Percentiles rank a stretch among this genome's conserved stretches.
Conservation (phyloP, 2,888 invertebrate genomes). For the Tipula vernalis region DNA sequence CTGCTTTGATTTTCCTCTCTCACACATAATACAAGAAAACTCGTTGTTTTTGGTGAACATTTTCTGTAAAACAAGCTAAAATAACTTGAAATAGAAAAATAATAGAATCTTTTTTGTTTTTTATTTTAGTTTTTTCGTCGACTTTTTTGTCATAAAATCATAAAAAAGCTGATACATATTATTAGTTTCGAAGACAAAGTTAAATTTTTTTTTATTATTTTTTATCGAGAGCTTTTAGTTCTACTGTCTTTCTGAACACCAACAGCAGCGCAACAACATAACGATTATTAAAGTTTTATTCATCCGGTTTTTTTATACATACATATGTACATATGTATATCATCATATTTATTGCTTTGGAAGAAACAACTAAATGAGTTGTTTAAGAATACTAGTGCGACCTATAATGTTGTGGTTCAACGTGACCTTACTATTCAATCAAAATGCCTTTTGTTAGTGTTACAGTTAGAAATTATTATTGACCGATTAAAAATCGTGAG, state of each 20-base stretch:
- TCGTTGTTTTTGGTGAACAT: neutral
- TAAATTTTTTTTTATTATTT: neutral
- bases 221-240: neutral
- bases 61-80: neutral
- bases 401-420: too few species aligned
- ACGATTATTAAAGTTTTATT: neutral
- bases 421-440: too few species aligned
- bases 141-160: neutral
- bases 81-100: neutral
- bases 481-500: too few species aligned
- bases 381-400: too few species aligned
- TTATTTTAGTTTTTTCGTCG: neutral
- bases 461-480: too few species aligned
- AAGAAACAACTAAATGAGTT: neutral
- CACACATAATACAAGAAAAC: neutral
- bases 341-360: neutral
- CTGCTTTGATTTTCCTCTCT: neutral
- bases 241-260: neutral
- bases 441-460: too few species aligned
- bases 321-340: neutral
- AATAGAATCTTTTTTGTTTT: neutral
- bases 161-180: neutral
- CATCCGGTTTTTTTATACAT: neutral
- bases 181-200: neutral
- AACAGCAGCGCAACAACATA: neutral